Conservation (phyloP, 2,888 invertebrate species). For the Pocota personata region DNA sequence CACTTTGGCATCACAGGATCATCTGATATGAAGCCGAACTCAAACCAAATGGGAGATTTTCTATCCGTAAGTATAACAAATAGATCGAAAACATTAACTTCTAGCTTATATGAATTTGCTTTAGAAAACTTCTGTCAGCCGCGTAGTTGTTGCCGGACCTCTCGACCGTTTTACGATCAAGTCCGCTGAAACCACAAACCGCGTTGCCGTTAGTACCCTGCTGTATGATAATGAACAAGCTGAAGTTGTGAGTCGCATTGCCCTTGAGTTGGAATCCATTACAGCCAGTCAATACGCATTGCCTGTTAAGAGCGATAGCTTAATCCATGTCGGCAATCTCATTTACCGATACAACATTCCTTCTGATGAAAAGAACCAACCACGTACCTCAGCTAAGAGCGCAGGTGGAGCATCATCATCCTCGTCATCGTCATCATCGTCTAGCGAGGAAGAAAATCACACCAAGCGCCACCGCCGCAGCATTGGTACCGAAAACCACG, state of each 20-base stretch:
- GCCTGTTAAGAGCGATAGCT: neutral
- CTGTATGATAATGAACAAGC: conserved; percentile 86
- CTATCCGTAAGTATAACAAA: conserved; percentile 81
- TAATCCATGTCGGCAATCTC: conserved; percentile 83
- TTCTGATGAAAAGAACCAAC: conserved; percentile 77
- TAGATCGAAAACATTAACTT: neutral
- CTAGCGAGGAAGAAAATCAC: conserved; percentile 34
- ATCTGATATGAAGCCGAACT: conserved; percentile 84
- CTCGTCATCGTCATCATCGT: conserved; percentile 67
- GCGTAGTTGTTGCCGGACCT: conserved; percentile 84
- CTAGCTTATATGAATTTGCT: conserved; percentile 47
- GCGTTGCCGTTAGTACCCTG: conserved; percentile 85
- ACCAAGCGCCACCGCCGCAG: conserved; percentile 33
- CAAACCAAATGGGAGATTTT: conserved; percentile 84
- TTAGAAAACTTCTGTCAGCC: conserved; percentile 85
- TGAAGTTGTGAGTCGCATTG: conserved; percentile 86
- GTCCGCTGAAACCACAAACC: conserved; percentile 86
- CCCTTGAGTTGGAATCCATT: conserved; percentile 83
- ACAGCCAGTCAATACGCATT: conserved; percentile 5
- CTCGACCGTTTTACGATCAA: conserved; percentile 86
- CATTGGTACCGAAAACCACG: conserved; percentile 2
- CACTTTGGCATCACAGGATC: conserved; percentile 86
- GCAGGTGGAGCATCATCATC: conserved; percentile 49
- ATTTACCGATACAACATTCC: conserved; percentile 84
- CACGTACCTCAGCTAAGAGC: conserved; percentile 60